Evolutionary conservation across 2,797 vertebrate genomes (phyloP).

Genomic region (Rachycentron canadum): DNA sequence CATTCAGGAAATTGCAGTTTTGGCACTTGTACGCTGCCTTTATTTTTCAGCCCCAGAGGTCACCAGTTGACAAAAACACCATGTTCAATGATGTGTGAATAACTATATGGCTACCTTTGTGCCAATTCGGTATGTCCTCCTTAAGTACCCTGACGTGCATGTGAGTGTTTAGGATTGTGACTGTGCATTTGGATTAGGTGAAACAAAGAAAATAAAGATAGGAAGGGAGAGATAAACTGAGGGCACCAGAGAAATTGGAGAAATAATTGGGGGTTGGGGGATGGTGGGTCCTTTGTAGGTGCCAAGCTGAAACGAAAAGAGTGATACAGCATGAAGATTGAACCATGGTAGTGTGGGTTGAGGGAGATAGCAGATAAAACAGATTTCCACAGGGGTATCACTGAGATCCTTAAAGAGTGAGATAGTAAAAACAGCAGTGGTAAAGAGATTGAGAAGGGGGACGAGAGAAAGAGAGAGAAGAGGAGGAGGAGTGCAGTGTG

Average conservation of each 20-base stretch:
- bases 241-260: not conserved
- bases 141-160: not conserved
- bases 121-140: not conserved
- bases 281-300: not conserved
- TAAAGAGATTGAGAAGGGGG: not conserved
- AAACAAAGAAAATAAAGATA: not conserved
- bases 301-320: not conserved
- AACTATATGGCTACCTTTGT: not conserved
- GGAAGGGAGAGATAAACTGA: not conserved
- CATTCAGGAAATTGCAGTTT: too few species aligned
- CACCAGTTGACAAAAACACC: not conserved
- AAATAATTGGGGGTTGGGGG: too few species aligned
- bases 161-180: not conserved
- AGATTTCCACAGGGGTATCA: constrained; percentile 24
- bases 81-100: not conserved
- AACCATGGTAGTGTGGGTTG: not conserved
- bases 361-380: not conserved
- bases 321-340: not conserved
- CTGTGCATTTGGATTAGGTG: not conserved
- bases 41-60: too few species aligned
- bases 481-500: constrained; percentile 3
- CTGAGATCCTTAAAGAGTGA: not conserved
- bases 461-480: not conserved
- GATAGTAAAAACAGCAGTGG: not conserved
- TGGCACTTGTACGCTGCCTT: too few species aligned